These are phyloP conservation scores for Acipenser oxyrinchus DNA, from an alignment of 2,797 vertebrate genomes.

Conservation along the genomic window DNA sequence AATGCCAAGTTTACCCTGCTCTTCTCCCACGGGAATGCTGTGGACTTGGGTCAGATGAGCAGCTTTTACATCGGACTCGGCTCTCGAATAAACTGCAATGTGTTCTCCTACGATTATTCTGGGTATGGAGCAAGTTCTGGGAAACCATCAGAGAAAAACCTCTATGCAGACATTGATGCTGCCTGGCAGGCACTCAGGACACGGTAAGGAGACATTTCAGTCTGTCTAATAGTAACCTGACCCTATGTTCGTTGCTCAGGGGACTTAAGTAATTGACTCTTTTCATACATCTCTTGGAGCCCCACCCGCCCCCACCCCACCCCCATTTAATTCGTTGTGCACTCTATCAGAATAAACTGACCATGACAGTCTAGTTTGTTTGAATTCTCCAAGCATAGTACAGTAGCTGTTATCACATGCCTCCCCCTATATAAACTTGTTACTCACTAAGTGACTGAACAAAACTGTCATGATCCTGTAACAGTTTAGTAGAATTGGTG, in stretches of 20 bases:
- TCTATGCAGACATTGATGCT: constrained; percentile 50
- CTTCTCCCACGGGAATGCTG: constrained; percentile 72
- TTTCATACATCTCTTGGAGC: too few species aligned
- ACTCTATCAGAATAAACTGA: too few species aligned
- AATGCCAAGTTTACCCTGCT: constrained; percentile 68
- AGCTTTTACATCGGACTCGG: constrained; percentile 75
- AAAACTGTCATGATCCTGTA: too few species aligned
- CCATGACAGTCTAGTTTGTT: too few species aligned
- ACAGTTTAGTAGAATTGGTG: too few species aligned
- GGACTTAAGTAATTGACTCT: not conserved
- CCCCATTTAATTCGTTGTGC: too few species aligned
- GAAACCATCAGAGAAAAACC: too few species aligned
- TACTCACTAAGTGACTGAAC: too few species aligned
- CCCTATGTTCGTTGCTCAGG: not conserved
- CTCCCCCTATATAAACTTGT: too few species aligned
- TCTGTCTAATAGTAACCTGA: not conserved
- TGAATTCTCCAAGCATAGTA: too few species aligned
- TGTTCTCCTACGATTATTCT: constrained; percentile 59
- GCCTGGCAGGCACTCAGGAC: constrained; percentile 72
- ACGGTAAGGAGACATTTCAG: constrained; percentile 47
- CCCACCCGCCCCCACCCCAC: too few species aligned
- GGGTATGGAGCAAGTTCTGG: constrained; percentile 71
- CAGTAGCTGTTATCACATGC: too few species aligned
- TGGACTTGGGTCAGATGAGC: constrained; percentile 74
- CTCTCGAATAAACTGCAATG: constrained; percentile 51